A percentile compares a stretch with the other conserved stretches of the same genome.
These are phyloP conservation scores for Marcusenius ussheri DNA, from an alignment of 2,113 vertebrate genomes.

Conservation along the genomic window DNA sequence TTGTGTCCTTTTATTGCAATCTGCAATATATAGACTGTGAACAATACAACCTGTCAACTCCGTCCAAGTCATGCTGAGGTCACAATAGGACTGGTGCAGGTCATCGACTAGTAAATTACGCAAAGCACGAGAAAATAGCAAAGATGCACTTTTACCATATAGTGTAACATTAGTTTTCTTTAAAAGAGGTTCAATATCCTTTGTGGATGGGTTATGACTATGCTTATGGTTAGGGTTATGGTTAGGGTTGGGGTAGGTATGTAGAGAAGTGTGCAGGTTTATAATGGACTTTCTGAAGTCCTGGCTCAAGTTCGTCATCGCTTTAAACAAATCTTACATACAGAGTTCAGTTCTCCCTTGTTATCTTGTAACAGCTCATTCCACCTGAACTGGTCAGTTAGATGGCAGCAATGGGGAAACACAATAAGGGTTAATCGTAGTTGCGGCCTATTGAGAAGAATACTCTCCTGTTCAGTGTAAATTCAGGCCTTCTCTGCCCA, in stretches of 20 bases:
- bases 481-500: slow-evolving; percentile 2
- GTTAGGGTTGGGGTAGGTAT: background rate
- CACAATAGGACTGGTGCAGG: background rate
- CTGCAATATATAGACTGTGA: background rate
- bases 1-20: background rate
- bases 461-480: slow-evolving; percentile 1
- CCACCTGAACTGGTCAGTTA: background rate
- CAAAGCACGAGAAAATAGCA: background rate
- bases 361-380: background rate
- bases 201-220: slow-evolving; percentile 27
- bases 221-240: background rate
- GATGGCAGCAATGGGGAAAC: background rate
- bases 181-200: background rate
- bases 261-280: background rate
- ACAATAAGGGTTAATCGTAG: background rate
- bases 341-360: slow-evolving; percentile 6
- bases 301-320: background rate
- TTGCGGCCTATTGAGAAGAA: background rate
- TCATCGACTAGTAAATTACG: background rate
- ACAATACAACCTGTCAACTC: background rate
- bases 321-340: slow-evolving; percentile 15
- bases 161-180: background rate
- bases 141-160: background rate
- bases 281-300: background rate
- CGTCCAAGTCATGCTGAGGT: background rate